Base-by-base conservation (phyloP, 2,797 vertebrate species). In the Syngnathus rostellatus region DNA sequence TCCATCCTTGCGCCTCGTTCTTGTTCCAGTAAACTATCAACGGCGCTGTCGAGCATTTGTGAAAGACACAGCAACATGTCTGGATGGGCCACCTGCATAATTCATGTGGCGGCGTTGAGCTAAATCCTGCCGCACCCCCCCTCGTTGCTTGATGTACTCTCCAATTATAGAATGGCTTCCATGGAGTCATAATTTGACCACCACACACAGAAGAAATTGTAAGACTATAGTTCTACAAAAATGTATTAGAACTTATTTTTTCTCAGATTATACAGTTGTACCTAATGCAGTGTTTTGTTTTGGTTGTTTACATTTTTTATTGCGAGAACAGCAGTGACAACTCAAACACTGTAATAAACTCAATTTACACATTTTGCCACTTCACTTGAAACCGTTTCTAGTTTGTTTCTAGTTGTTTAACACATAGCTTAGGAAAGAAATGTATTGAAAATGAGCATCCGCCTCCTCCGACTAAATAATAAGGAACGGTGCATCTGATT, bases 71-170 rank as follows among this genome's bases (percentile, higher is more conserved):
- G 80, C 72, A 74, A 79, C 78, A 77, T 66, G 77, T 83, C 81
- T 83, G 78, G 68, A 82, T 81, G 76, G 76, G 73, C 69, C 1
- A 23, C 8, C 71, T 90, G 81, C 78, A 89, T 88, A 77, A 88
- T 88, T 89, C 66, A 87, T 84, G 71, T 68, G n/a, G 68, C 63
- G 70, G 71, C 77, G 72, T 75, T 72, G 70, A 83, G 75, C 80
- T 82, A 82, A 85, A 83, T 79, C 75, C 62, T 72, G 8, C 57
- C 43, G 2, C 59, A 11, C 3, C 55, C 31, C 9, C 17, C n/a
- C 43, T 65, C 61, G 43, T 43, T 57, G 59, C 43, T 54, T 2
- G 54, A 72, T 77, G 70, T 50, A 39, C 74, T 72, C 65, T 63
- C 72, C 65, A 64, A 64, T 72, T 72, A 77, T 72, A 65, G 78